Conservation (phyloP, 2,797 vertebrate species). For the Falco naumanni region DNA sequence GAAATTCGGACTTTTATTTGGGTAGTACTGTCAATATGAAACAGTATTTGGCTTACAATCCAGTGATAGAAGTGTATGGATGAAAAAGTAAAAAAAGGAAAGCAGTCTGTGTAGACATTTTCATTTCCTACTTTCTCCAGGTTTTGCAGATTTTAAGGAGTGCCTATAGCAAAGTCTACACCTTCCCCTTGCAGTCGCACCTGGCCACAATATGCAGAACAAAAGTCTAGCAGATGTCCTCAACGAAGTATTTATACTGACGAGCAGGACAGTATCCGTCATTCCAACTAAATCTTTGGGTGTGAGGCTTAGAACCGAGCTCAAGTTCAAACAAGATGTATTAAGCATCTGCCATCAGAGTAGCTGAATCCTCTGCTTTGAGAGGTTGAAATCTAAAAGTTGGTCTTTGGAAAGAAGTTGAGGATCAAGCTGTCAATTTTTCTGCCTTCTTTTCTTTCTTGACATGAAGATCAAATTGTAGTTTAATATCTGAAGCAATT, state of each 20-base stretch:
- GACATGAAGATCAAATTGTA: not conserved
- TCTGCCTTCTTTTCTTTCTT: not conserved
- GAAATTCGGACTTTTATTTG: not conserved
- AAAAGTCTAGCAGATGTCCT: not conserved
- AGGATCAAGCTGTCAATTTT: not conserved
- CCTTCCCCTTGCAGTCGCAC: not conserved
- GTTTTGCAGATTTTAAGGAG: not conserved
- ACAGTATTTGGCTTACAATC: not conserved
- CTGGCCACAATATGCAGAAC: not conserved
- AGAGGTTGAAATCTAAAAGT: not conserved
- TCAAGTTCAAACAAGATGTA: not conserved
- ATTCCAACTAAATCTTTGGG: not conserved
- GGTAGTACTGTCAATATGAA: not conserved
- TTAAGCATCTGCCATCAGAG: not conserved
- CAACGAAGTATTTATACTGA: not conserved
- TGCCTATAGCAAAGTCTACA: not conserved
- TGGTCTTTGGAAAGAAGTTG: not conserved
- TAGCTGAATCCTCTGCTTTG: not conserved
- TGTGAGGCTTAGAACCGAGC: not conserved
- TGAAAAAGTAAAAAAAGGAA: not conserved
- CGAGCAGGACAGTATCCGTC: not conserved
- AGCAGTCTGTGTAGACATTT: not conserved
- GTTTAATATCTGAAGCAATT: not conserved
- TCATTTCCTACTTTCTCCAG: not conserved
- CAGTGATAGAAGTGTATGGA: not conserved